These are phyloP conservation scores for Criorhina ranunculi DNA, from an alignment of 2,888 invertebrate species.

Conservation along the genomic window DNA sequence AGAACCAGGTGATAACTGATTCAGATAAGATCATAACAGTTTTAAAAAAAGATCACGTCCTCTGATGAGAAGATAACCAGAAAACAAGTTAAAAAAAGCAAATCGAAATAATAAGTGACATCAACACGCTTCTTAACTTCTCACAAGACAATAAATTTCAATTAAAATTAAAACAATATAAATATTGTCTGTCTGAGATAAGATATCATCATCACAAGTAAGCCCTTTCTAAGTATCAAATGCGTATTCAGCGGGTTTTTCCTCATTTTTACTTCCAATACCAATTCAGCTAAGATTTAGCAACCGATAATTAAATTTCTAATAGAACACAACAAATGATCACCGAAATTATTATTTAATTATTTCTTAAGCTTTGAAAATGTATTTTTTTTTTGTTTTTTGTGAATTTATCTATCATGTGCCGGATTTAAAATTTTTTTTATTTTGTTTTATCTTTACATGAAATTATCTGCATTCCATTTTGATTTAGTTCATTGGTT, in stretches of 20 bases:
- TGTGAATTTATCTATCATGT: slow-evolving; percentile 29
- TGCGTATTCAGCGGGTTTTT: background rate
- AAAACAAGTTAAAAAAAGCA: no score
- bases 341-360: slow-evolving; percentile 23
- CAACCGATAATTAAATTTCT: slow-evolving; percentile 46
- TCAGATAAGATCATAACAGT: no score
- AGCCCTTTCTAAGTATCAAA: background rate
- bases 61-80: no score
- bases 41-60: no score
- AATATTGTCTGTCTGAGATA: slow-evolving; percentile 21
- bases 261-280: background rate
- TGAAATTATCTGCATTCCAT: slow-evolving; percentile 41
- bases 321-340: slow-evolving; percentile 60
- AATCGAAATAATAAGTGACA: no score
- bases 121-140: no score
- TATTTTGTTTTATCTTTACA: slow-evolving; percentile 29
- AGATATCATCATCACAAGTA: slow-evolving; percentile 7
- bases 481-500: slow-evolving; percentile 56
- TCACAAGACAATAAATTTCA: background rate
- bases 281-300: slow-evolving; percentile 52
- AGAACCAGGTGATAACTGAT: no score
- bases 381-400: slow-evolving; percentile 7
- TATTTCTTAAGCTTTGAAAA: no score
- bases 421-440: slow-evolving; percentile 24
- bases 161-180: background rate